Evolutionary conservation across 2,888 invertebrate species (phyloP), one percentile per base, ranked within the genome.

Genomic region (Hyposoter dolosus): DNA sequence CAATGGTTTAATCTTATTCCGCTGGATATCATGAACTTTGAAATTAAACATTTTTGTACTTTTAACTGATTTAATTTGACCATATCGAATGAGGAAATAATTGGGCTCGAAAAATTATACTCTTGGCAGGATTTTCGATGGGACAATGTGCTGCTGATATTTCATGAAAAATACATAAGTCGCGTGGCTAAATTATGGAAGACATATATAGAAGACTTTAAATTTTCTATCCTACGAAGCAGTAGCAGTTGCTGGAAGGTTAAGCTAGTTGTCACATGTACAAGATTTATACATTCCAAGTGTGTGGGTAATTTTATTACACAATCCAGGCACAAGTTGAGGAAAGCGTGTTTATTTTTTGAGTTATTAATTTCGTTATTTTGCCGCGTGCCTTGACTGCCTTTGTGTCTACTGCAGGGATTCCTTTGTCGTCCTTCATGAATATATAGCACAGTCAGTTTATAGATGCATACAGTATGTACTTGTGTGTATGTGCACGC

Each of bases 321-420:
- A 40, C 5, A 43, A 28, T 77, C 47, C 12, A 28, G 71, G 68
- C 60, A 47, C 69, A 45, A 82, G 71, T 77, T 50, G 65, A 47
- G 71, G 71, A 77, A 35, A 77, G 50, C 43, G 47, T 77, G 68
- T 77, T 82, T 71, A 77, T 77, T 82, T 50, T 43, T 77, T 77
- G 50, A 35, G 43, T 82, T 69, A 82, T 71, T 77, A 82, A 71
- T 71, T 77, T 71, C 77, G 71, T 77, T 71, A 77, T 77, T 77
- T 77, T 82, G 47, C 75, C 56, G 19, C 77, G 65, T 47, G 50
- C 65, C 60, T 71, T 17, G 9, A n/a, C 28, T 43, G 32, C 76
- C 82, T 77, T 83, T 83, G 83, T 78, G 83, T 65, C 28, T 45
- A 45, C 32, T 23, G 17, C 23, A 45, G 50, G 32, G 65, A 40